Conservation (phyloP, 2,113 vertebrate genomes). For the Trinectes maculatus region DNA sequence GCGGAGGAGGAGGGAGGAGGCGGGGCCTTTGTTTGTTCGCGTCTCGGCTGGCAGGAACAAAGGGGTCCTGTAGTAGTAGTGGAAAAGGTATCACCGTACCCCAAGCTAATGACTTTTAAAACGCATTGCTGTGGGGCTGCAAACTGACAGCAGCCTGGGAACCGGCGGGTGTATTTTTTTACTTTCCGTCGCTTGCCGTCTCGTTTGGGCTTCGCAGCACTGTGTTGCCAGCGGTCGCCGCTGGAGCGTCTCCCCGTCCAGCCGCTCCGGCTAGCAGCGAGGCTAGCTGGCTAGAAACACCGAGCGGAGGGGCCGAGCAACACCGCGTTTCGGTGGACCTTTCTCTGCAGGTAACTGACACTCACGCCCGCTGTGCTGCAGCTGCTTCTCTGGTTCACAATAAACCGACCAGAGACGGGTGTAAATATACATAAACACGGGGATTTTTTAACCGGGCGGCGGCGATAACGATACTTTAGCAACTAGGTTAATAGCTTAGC, state of each 20-base stretch:
- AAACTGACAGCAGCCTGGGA: neutral
- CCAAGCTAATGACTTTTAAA: conserved; percentile 41
- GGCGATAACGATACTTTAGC: conserved; percentile 41
- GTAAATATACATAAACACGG: neutral
- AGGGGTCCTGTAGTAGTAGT: conserved; percentile 72
- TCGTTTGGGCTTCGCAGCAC: conserved; percentile 17
- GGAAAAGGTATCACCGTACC: conserved; percentile 21
- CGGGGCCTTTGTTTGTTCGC: conserved; percentile 72
- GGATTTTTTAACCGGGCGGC: neutral
- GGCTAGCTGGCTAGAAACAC: conserved; percentile 67
- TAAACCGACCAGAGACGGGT: neutral
- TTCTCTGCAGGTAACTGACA: conserved; percentile 77
- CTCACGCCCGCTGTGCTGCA: neutral
- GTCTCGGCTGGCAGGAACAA: conserved; percentile 78
- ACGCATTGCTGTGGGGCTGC: neutral
- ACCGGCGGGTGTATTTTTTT: neutral
- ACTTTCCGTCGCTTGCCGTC: conserved; percentile 8
- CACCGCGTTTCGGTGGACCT: conserved; percentile 64
- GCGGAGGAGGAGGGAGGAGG: conserved; percentile 67
- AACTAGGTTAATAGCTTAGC: conserved; percentile 63
- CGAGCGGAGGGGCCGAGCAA: conserved; percentile 60
- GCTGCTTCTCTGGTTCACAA: neutral
- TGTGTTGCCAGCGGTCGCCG: conserved; percentile 15
- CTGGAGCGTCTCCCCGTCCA: conserved; percentile 50
- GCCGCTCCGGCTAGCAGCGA: conserved; percentile 69